phyloP scores from a whole-genome alignment of 2,888 invertebrate genomes.

The Deilephila elpenor region DNA sequence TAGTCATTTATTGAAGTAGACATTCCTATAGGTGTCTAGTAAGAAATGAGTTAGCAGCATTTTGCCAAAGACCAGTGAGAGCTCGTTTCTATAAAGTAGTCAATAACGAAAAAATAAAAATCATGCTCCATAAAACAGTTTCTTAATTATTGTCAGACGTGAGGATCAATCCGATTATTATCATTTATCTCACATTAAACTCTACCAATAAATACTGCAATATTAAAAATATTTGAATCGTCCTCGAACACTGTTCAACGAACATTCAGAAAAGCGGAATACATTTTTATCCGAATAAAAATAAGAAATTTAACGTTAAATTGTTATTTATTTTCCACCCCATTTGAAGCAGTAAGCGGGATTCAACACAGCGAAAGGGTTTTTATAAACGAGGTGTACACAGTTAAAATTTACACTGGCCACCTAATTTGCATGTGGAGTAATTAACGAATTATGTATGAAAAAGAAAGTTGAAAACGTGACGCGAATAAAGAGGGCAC shows the following conservation, averaged over 20 bases:
- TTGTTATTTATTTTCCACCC: conserved; percentile 35
- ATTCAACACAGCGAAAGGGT: conserved; percentile 27
- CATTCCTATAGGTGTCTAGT: too few species aligned
- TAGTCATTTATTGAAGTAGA: too few species aligned
- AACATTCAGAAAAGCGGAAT: not conserved
- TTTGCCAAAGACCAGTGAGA: too few species aligned
- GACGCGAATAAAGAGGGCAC: conserved; percentile 57
- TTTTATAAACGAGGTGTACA: conserved; percentile 37
- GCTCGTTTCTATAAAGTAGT: too few species aligned
- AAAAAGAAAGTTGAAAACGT: conserved; percentile 61
- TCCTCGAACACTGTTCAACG: not conserved
- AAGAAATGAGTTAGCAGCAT: too few species aligned
- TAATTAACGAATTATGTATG: conserved; percentile 58
- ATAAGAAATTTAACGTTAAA: not conserved
- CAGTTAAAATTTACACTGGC: conserved; percentile 48
- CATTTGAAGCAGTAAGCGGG: conserved; percentile 39
- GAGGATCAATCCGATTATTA: too few species aligned
- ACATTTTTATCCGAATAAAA: not conserved
- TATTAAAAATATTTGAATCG: too few species aligned
- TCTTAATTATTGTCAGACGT: too few species aligned
- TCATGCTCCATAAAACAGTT: too few species aligned
- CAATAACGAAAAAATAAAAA: too few species aligned
- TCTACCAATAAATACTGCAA: too few species aligned
- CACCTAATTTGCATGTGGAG: conserved; percentile 52
- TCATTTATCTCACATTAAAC: too few species aligned